Evolutionary conservation across 2,797 vertebrate genomes (phyloP).

Genomic region (Diplodus sargus): DNA sequence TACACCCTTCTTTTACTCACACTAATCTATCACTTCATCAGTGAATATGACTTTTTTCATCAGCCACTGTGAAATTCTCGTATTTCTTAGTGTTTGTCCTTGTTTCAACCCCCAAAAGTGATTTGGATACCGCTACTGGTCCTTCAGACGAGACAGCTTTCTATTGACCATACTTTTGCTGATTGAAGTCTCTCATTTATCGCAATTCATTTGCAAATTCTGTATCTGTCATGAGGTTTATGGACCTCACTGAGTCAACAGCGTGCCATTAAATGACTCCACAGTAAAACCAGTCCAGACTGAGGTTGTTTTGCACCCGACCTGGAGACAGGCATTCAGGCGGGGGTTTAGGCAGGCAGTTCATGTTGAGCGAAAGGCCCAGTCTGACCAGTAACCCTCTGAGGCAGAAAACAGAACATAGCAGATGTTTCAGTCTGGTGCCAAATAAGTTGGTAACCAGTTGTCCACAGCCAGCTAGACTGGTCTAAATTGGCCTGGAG

Average conservation of each 20-base stretch:
- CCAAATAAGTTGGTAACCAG: slow-evolving; percentile 69
- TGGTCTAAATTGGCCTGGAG: slow-evolving; percentile 33
- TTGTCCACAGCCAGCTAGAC: slow-evolving; percentile 46
- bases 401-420: slow-evolving; percentile 56
- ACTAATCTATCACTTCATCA: too few relatives aligned
- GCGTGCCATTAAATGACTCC: slow-evolving; percentile 9
- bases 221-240: too few relatives aligned
- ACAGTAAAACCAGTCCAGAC: not conserved
- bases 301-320: slow-evolving; percentile 33
- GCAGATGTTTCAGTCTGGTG: slow-evolving; percentile 70
- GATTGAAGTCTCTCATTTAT: too few relatives aligned
- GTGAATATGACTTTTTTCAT: too few relatives aligned
- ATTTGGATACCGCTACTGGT: too few relatives aligned
- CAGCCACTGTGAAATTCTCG: too few relatives aligned
- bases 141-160: too few relatives aligned
- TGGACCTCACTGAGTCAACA: not conserved
- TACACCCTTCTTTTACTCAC: too few relatives aligned
- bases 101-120: too few relatives aligned
- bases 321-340: slow-evolving; percentile 34
- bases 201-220: too few relatives aligned
- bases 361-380: slow-evolving; percentile 40
- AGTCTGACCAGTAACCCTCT: slow-evolving; percentile 47
- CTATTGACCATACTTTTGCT: too few relatives aligned
- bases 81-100: too few relatives aligned
- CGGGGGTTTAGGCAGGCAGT: slow-evolving; percentile 38